Percentiles rank a stretch among this genome's conserved stretches.
Evolutionary conservation across 2,113 vertebrate species (phyloP).

Genomic region (Thunnus thynnus): DNA sequence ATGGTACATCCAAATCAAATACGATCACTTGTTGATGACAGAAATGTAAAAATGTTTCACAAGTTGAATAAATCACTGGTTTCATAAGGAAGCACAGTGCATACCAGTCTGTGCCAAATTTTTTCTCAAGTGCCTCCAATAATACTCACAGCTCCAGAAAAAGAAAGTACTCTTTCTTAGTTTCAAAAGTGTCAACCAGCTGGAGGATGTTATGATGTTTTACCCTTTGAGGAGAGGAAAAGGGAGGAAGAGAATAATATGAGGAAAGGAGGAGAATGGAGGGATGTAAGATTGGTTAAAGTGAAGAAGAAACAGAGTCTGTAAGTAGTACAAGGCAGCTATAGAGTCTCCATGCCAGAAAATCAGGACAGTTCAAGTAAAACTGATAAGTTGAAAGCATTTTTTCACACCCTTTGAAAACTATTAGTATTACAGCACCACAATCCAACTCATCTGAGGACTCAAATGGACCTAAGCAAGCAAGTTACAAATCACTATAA

Average conservation of each 20-base stretch:
- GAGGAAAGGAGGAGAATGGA: not conserved
- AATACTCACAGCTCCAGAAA: constrained; percentile 97
- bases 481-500: constrained; percentile 1
- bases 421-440: not conserved
- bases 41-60: not conserved
- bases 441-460: not conserved
- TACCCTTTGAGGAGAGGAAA: constrained; percentile 85
- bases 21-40: constrained; percentile 17
- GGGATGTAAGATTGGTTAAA: constrained; percentile 4
- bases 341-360: not conserved
- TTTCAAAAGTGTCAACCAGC: constrained; percentile 97
- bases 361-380: not conserved
- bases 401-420: constrained; percentile 6
- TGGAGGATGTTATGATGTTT: constrained; percentile 99
- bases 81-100: not conserved
- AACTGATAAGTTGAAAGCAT: not conserved
- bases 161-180: constrained; percentile 98
- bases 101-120: not conserved
- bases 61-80: constrained; percentile 25
- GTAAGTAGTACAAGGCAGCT: not conserved
- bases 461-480: too few relatives aligned
- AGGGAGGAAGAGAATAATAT: not conserved
- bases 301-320: constrained; percentile 12
- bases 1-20: constrained; percentile 22
- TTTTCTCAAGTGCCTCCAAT: constrained; percentile 23